These are phyloP conservation scores for Linnaemya vulpina DNA, from an alignment of 2,888 invertebrate genomes.

Conservation along the genomic window DNA sequence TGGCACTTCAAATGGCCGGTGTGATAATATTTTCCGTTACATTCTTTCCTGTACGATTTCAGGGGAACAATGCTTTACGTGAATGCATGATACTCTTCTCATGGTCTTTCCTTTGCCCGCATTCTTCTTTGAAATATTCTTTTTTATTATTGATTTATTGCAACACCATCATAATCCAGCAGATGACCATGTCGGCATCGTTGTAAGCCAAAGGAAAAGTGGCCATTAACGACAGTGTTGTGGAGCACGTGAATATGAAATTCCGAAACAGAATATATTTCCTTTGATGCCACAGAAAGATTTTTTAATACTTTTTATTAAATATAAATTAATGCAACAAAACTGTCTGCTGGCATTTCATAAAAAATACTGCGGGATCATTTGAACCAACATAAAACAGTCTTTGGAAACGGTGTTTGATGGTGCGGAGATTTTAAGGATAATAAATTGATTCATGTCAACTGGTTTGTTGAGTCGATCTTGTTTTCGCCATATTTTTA, in stretches of 20 bases:
- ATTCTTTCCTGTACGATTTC: background rate
- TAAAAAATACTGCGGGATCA: too few relatives aligned
- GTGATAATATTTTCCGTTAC: conserved; percentile 16
- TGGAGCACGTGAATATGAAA: background rate
- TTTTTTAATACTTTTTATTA: too few relatives aligned
- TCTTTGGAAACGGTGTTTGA: too few relatives aligned
- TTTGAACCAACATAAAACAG: too few relatives aligned
- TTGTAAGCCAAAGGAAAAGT: background rate
- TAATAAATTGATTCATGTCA: too few relatives aligned
- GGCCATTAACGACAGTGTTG: background rate
- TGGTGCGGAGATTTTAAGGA: too few relatives aligned
- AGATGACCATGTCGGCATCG: background rate
- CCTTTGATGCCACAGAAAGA: background rate
- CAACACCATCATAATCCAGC: background rate
- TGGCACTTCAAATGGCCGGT: conserved; percentile 19
- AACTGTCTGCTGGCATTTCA: too few relatives aligned
- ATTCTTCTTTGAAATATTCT: background rate
- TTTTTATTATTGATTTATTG: background rate
- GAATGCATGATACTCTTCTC: background rate
- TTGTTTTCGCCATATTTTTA: too few relatives aligned
- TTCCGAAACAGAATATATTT: background rate
- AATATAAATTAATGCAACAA: too few relatives aligned
- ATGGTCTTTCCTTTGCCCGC: background rate
- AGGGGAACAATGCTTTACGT: background rate
- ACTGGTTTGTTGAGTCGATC: too few relatives aligned